phyloP scores from a whole-genome alignment of 2,113 vertebrate genomes.

The Chitala chitala region DNA sequence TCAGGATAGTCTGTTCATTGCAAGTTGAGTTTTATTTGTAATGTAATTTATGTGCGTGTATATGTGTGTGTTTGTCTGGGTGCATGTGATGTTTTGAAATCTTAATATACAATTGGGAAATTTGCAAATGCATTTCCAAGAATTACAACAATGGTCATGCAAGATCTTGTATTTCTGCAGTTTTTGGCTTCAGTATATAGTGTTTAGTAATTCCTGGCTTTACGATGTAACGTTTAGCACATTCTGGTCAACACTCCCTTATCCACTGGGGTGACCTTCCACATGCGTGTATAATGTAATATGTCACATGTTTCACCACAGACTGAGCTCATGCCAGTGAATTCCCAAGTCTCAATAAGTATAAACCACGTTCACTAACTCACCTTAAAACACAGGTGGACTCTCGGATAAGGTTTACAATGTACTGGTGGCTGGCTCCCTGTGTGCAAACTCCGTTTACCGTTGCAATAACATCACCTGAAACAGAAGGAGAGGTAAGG shows the following conservation, averaged over 20 bases:
- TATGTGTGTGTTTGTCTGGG: neutral
- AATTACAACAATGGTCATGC: neutral
- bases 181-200: neutral
- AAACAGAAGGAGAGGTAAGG: slow-evolving; percentile 15
- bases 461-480: slow-evolving; percentile 80
- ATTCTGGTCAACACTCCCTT: neutral
- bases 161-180: neutral
- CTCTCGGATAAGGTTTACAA: slow-evolving; percentile 74
- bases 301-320: neutral
- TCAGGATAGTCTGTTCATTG: too few relatives aligned
- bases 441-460: slow-evolving; percentile 75
- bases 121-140: neutral
- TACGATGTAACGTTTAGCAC: neutral
- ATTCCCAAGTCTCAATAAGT: neutral
- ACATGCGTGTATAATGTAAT: neutral
- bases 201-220: neutral
- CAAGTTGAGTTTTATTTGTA: too few relatives aligned
- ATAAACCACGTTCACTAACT: slow-evolving; percentile 31
- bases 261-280: neutral
- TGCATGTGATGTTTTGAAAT: neutral
- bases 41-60: neutral
- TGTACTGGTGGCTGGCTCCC: slow-evolving; percentile 72
- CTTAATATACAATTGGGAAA: slow-evolving; percentile 3
- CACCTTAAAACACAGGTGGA: slow-evolving; percentile 81
- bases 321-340: neutral